These are phyloP conservation scores for Aphrophora alni DNA, from an alignment of 2,888 invertebrate species.

Conservation along the genomic window DNA sequence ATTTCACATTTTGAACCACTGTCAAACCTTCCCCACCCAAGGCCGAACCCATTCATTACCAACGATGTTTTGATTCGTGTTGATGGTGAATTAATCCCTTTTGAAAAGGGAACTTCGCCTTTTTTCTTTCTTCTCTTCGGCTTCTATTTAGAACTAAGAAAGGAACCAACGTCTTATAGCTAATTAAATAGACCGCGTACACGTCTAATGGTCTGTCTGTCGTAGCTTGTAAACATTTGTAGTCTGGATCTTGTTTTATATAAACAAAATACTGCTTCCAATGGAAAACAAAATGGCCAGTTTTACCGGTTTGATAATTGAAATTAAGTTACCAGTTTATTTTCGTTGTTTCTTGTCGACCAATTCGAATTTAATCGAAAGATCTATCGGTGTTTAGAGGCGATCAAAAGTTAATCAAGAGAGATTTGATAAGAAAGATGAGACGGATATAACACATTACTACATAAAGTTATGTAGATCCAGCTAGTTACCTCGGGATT, in stretches of 20 bases:
- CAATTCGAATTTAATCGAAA: too few relatives aligned
- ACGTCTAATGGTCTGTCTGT: background rate
- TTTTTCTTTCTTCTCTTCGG: background rate
- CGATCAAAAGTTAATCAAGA: too few relatives aligned
- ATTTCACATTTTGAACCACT: background rate
- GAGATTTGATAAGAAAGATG: too few relatives aligned
- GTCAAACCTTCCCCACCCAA: background rate
- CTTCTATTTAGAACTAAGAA: background rate
- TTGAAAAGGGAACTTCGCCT: background rate
- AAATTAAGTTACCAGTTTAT: too few relatives aligned
- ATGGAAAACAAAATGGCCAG: too few relatives aligned
- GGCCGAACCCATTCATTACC: background rate
- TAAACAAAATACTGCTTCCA: too few relatives aligned
- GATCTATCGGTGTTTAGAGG: too few relatives aligned
- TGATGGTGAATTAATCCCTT: background rate
- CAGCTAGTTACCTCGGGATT: too few relatives aligned
- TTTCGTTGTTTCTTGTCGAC: too few relatives aligned
- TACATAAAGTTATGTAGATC: too few relatives aligned
- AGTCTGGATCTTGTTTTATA: background rate
- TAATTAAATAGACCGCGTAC: background rate
- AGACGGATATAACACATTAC: too few relatives aligned
- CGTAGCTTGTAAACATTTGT: background rate
- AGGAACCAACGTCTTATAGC: background rate
- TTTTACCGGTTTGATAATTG: too few relatives aligned
- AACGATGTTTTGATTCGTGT: background rate